phyloP scores from a whole-genome alignment of 2,888 invertebrate genomes.

The Didymodactylos carnosus region DNA sequence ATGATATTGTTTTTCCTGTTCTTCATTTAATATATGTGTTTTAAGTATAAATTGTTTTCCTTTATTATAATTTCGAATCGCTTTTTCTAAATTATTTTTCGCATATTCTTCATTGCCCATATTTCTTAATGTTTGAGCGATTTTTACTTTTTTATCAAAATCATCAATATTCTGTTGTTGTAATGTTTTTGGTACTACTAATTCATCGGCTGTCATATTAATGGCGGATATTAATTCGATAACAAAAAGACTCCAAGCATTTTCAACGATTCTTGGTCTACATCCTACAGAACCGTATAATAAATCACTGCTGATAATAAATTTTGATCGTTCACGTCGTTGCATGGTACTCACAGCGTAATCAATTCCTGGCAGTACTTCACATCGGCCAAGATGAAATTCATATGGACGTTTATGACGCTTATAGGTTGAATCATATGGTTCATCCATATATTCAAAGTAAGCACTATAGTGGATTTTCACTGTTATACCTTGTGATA shows the following conservation, averaged over 20 bases:
- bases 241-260: slow-evolving; percentile 4
- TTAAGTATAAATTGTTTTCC: not conserved
- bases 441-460: slow-evolving; percentile 48
- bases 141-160: not conserved
- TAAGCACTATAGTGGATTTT: slow-evolving; percentile 48
- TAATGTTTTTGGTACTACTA: not conserved
- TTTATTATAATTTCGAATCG: not conserved
- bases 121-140: not conserved
- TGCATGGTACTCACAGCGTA: slow-evolving; percentile 45
- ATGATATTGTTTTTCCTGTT: not conserved
- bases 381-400: slow-evolving; percentile 13
- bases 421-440: slow-evolving; percentile 50
- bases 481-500: not conserved
- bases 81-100: not conserved
- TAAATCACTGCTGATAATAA: slow-evolving; percentile 51
- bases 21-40: not conserved
- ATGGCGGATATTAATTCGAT: slow-evolving; percentile 9
- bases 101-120: not conserved
- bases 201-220: not conserved
- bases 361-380: slow-evolving; percentile 18
- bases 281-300: slow-evolving; percentile 56
- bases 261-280: slow-evolving; percentile 53
- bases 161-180: not conserved
- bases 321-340: slow-evolving; percentile 55
- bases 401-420: slow-evolving; percentile 32